Percentiles rank a stretch among this genome's conserved stretches.
Conservation (phyloP, 2,113 vertebrate species). For the Neolamprologus modestus region DNA sequence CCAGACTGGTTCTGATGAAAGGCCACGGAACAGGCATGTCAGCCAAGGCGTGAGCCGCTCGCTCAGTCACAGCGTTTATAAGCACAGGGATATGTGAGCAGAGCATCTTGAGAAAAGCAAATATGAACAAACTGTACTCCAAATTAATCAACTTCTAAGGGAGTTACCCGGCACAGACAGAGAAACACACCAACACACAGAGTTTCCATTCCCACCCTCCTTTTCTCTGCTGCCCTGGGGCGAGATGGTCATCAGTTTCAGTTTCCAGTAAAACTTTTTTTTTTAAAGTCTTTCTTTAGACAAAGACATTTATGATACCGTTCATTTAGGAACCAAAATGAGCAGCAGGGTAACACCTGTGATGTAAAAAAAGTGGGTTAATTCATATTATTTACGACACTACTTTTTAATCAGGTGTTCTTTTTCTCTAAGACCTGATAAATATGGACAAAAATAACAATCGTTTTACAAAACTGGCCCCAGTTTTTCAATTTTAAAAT, state of each 20-base stretch:
- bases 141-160: not conserved
- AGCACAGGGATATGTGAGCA: not conserved
- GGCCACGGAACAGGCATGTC: not conserved
- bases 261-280: not conserved
- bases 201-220: not conserved
- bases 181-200: not conserved
- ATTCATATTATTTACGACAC: not conserved
- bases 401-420: not conserved
- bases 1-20: not conserved
- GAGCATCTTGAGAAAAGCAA: not conserved
- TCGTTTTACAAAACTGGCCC: not conserved
- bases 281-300: not conserved
- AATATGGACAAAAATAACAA: not conserved
- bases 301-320: not conserved
- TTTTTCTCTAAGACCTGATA: not conserved
- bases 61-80: not conserved
- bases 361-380: not conserved
- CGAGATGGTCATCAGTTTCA: not conserved
- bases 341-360: not conserved
- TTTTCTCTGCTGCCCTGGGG: not conserved
- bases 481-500: not conserved
- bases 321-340: not conserved
- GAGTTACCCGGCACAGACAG: not conserved
- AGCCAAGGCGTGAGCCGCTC: not conserved
- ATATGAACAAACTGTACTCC: not conserved